Evolutionary conservation across 2,888 invertebrate species (phyloP).

Genomic region (Argynnis bischoffii): DNA sequence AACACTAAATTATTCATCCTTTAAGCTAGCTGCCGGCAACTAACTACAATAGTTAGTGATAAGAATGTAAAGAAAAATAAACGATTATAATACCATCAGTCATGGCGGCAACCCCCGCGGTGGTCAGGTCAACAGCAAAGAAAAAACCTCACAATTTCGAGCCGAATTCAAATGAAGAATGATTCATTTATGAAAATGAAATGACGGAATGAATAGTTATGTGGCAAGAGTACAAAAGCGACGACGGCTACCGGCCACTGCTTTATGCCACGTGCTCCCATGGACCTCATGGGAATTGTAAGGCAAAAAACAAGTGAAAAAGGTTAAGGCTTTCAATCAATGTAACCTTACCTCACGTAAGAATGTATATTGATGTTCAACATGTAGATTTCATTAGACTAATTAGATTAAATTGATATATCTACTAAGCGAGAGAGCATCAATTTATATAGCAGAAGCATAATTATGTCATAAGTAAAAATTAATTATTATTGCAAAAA

Average conservation of each 20-base stretch:
- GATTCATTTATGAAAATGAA: constrained; percentile 81
- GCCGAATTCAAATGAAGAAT: constrained; percentile 79
- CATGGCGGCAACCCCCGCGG: constrained; percentile 73
- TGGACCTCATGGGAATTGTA: constrained; percentile 32
- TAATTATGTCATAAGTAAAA: no score
- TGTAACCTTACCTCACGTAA: not conserved
- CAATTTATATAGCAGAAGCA: no score
- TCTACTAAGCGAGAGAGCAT: no score
- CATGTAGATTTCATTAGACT: not conserved
- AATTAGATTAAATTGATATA: no score
- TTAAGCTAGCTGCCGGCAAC: constrained; percentile 28
- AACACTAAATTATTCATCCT: constrained; percentile 36
- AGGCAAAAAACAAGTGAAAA: constrained; percentile 18
- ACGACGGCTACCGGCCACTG: constrained; percentile 67
- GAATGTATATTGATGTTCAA: constrained; percentile 17
- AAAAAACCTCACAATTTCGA: constrained; percentile 68
- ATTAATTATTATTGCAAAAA: no score
- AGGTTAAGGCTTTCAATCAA: constrained; percentile 6
- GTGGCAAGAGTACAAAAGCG: constrained; percentile 62
- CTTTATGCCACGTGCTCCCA: constrained; percentile 57
- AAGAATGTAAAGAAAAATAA: constrained; percentile 80
- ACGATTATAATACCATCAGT: constrained; percentile 81
- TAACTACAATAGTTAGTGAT: constrained; percentile 56
- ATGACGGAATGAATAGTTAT: constrained; percentile 79
- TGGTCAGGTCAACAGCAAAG: constrained; percentile 76